Percentiles rank a stretch among this genome's conserved stretches.
Evolutionary conservation across 2,113 vertebrate species (phyloP).

Genomic region (Paramormyrops kingsleyae): DNA sequence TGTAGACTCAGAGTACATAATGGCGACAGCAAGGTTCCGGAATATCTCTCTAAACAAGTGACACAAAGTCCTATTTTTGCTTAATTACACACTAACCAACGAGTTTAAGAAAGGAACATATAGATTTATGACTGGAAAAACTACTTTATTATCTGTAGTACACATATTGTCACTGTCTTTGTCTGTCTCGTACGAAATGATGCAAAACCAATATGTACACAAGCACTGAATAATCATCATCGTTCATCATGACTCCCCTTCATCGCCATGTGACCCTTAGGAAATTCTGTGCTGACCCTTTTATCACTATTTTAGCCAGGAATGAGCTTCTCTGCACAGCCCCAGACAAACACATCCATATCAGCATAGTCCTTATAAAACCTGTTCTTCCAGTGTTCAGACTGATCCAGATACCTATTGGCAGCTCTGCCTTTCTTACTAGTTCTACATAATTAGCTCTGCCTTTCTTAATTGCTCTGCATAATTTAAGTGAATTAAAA

Average conservation of each 20-base stretch:
- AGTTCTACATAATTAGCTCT: neutral
- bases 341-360: neutral
- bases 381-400: neutral
- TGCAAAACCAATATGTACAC: neutral
- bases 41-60: neutral
- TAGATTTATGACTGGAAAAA: neutral
- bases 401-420: neutral
- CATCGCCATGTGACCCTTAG: neutral
- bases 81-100: neutral
- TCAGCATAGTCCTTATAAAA: neutral
- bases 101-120: neutral
- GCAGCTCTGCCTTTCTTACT: neutral
- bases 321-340: neutral
- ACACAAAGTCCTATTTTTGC: neutral
- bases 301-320: neutral
- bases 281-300: neutral
- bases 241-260: neutral
- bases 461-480: too few relatives aligned
- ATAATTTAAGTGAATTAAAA: neutral
- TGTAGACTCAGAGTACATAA: constrained; percentile 21
- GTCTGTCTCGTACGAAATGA: neutral
- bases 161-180: neutral
- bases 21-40: neutral
- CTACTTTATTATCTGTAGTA: neutral
- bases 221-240: neutral